Evolutionary conservation across 2,888 invertebrate species (phyloP).

Genomic region (Poecilus cupreus): DNA sequence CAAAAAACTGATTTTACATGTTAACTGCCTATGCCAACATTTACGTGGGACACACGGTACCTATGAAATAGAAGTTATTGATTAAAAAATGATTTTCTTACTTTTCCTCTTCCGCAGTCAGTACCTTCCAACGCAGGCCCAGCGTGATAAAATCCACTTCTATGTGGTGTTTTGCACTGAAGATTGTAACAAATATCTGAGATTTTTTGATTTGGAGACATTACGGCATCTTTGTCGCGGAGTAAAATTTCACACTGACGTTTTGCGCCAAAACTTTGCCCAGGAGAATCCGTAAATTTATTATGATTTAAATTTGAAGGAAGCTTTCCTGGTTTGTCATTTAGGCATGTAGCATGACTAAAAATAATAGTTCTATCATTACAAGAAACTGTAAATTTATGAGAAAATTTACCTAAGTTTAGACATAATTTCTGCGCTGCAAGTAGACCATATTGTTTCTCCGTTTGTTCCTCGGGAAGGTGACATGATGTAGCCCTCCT

Average conservation of each 20-base stretch:
- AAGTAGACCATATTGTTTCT: constrained; percentile 86
- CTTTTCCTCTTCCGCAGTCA: constrained; percentile 79
- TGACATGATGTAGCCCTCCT: constrained; percentile 88
- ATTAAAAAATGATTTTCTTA: constrained; percentile 70
- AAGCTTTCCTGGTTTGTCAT: constrained; percentile 75
- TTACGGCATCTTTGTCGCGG: constrained; percentile 80
- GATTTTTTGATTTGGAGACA: constrained; percentile 71
- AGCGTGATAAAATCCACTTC: constrained; percentile 84
- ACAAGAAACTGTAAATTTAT: too few species aligned
- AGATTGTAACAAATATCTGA: constrained; percentile 79
- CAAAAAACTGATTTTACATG: too few species aligned
- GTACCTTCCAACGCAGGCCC: constrained; percentile 91
- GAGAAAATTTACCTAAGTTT: constrained; percentile 77
- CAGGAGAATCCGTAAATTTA: constrained; percentile 80
- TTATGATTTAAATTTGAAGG: constrained; percentile 77
- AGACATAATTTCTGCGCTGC: constrained; percentile 81
- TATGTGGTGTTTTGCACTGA: constrained; percentile 83
- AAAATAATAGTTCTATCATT: too few species aligned
- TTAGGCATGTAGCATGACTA: constrained; percentile 80
- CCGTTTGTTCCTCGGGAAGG: constrained; percentile 86
- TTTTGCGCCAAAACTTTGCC: constrained; percentile 82
- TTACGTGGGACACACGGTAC: too few species aligned
- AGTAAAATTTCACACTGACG: constrained; percentile 84
- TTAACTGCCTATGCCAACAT: too few species aligned
- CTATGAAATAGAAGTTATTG: too few species aligned